Evolutionary conservation across 2,797 vertebrate genomes (phyloP).

Genomic region (Cuniculus paca): DNA sequence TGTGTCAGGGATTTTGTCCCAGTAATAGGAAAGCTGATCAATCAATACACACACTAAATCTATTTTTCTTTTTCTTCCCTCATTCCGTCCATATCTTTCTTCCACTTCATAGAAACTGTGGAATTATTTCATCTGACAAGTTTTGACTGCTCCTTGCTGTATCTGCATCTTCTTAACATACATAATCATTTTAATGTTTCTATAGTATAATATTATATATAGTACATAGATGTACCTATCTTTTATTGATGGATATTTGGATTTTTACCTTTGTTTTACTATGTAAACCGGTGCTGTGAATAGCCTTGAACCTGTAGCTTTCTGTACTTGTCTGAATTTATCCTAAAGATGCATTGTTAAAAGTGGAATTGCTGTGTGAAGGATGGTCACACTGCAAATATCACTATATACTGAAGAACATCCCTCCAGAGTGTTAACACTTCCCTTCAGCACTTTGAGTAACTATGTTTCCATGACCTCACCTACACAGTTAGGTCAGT

Average conservation of each 20-base stretch:
- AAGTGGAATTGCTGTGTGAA: not conserved
- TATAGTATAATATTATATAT: not conserved
- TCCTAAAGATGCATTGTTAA: not conserved
- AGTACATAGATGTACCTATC: not conserved
- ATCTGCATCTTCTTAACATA: not conserved
- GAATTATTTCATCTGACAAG: not conserved
- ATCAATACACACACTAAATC: not conserved
- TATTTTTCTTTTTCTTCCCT: not conserved
- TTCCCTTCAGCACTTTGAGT: not conserved
- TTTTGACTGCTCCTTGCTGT: not conserved
- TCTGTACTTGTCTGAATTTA: not conserved
- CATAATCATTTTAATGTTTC: not conserved
- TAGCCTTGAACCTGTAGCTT: slow-evolving; percentile 9
- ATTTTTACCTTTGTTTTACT: not conserved
- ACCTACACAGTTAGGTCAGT: not conserved
- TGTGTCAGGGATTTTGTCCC: not conserved
- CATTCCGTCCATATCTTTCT: not conserved
- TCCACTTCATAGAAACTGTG: not conserved
- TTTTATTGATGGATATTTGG: slow-evolving; percentile 22
- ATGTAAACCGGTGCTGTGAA: not conserved
- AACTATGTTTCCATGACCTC: not conserved
- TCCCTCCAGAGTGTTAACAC: not conserved
- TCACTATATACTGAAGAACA: not conserved
- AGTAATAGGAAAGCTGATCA: not conserved
- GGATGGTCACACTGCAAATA: not conserved